Evolutionary conservation across 2,113 vertebrate genomes (phyloP).

Genomic region (Myiagra hebetior): DNA sequence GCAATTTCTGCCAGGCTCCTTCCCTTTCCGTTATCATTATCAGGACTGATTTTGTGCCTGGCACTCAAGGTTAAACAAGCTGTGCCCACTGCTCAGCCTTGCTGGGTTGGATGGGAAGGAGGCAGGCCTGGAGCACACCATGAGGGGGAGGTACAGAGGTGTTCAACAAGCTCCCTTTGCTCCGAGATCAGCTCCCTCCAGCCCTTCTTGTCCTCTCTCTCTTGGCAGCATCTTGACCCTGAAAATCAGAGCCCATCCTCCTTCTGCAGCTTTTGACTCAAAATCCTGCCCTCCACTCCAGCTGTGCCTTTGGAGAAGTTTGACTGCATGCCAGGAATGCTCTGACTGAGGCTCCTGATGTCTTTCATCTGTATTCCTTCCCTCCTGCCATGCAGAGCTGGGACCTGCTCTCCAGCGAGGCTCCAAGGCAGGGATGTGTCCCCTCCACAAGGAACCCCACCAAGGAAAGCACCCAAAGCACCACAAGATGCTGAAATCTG

Average conservation of each 20-base stretch:
- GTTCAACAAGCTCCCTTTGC: background rate
- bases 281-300: background rate
- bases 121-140: background rate
- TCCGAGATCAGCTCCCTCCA: background rate
- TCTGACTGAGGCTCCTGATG: background rate
- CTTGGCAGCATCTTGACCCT: background rate
- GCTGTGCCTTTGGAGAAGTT: background rate
- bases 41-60: background rate
- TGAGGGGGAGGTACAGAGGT: background rate
- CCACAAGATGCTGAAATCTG: background rate
- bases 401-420: background rate
- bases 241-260: background rate
- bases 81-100: background rate
- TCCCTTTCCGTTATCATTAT: background rate
- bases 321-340: background rate
- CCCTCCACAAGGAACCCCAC: background rate
- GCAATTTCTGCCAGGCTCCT: background rate
- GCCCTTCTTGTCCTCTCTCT: background rate
- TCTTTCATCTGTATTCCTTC: background rate
- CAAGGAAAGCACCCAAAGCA: background rate
- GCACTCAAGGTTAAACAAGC: conserved; percentile 18
- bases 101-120: background rate
- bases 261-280: background rate
- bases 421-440: background rate
- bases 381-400: background rate